Evolutionary conservation across 2,113 vertebrate species (phyloP).

Genomic region (Entosphenus tridentatus): DNA sequence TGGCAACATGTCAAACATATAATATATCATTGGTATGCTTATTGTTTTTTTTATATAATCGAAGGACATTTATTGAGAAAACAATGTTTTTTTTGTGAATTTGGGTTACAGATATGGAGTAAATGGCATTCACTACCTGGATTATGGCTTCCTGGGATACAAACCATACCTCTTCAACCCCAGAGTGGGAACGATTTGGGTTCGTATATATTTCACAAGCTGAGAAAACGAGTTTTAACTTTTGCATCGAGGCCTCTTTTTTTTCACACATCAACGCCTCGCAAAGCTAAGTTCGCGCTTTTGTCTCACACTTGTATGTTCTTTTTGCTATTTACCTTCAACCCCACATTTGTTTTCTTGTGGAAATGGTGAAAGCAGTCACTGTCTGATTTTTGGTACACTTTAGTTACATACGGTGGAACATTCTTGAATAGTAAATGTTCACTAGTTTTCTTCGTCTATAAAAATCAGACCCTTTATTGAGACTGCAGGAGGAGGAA

Average conservation of each 20-base stretch:
- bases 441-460: too few relatives aligned
- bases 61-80: conserved; percentile 6
- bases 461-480: too few relatives aligned
- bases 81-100: conserved; percentile 7
- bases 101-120: conserved; percentile 25
- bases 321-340: not conserved
- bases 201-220: conserved; percentile 21
- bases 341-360: not conserved
- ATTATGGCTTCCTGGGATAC: conserved; percentile 40
- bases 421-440: too few relatives aligned
- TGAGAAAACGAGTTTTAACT: not conserved
- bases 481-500: too few relatives aligned
- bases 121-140: conserved; percentile 64
- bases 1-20: not conserved
- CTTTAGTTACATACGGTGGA: too few relatives aligned
- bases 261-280: not conserved
- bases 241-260: not conserved
- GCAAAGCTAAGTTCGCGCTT: not conserved
- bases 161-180: conserved; percentile 44
- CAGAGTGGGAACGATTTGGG: conserved; percentile 54
- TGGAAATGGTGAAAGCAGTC: not conserved
- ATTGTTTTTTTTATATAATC: not conserved
- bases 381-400: too few relatives aligned
- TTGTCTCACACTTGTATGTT: not conserved
- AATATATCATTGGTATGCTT: not conserved